A percentile compares a stretch with the other conserved stretches of the same genome.
These are phyloP conservation scores for Dioctria linearis DNA, from an alignment of 2,888 invertebrate species.

Conservation along the genomic window DNA sequence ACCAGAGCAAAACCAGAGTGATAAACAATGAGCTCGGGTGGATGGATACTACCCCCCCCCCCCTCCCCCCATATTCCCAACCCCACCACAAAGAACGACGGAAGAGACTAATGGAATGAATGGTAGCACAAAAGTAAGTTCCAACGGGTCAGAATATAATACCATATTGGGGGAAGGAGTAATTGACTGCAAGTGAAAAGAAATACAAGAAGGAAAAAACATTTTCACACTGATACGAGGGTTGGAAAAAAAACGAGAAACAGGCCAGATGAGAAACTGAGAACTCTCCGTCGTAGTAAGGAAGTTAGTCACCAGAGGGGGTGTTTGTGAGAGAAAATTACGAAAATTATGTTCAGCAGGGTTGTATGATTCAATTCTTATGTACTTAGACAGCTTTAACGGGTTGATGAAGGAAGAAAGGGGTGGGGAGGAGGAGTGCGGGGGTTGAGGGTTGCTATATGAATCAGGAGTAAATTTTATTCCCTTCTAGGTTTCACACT, in stretches of 20 bases:
- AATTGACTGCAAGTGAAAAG: slow-evolving; percentile 52
- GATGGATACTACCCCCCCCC: no score
- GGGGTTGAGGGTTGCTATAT: background rate
- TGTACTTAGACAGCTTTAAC: slow-evolving; percentile 11
- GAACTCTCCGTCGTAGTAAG: slow-evolving; percentile 21
- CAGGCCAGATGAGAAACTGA: slow-evolving; percentile 28
- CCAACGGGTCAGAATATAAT: slow-evolving; percentile 47
- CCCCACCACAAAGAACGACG: background rate
- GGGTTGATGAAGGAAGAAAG: background rate
- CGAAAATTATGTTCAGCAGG: slow-evolving; percentile 51
- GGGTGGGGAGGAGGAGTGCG: background rate
- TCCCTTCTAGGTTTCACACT: slow-evolving; percentile 26
- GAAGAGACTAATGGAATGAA: slow-evolving; percentile 7
- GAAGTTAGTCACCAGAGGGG: slow-evolving; percentile 30
- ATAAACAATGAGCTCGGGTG: background rate
- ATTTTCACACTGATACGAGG: slow-evolving; percentile 20
- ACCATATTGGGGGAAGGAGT: slow-evolving; percentile 45
- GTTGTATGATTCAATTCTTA: slow-evolving; percentile 16
- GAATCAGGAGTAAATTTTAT: slow-evolving; percentile 34
- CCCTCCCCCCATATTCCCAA: no score
- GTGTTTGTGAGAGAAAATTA: slow-evolving; percentile 50
- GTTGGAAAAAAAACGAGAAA: background rate
- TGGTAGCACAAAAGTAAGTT: background rate
- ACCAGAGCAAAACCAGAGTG: background rate
- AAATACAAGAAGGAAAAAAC: slow-evolving; percentile 33